Conservation (phyloP, 2,797 vertebrate genomes). For the Rhadinocentrus ornatus region DNA sequence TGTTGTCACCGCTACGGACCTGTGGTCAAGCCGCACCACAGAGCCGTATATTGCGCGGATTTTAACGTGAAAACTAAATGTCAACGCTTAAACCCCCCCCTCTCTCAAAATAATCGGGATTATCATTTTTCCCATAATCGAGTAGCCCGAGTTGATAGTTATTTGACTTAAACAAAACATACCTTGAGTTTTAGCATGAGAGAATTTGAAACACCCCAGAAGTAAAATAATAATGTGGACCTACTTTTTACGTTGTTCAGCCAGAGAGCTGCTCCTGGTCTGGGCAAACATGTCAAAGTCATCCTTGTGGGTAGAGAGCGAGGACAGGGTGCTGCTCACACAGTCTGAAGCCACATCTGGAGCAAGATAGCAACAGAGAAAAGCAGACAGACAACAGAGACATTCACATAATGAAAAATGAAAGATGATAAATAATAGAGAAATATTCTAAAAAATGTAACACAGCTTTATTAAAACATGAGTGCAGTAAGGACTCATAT, state of each 20-base stretch:
- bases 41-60: no score
- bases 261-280: slow-evolving; percentile 92
- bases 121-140: no score
- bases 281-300: slow-evolving; percentile 98
- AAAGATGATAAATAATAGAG: background rate
- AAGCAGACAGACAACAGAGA: background rate
- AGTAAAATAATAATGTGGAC: slow-evolving; percentile 41
- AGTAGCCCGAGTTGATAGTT: no score
- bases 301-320: slow-evolving; percentile 85
- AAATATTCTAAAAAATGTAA: background rate
- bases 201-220: slow-evolving; percentile 1
- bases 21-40: no score
- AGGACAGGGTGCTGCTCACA: slow-evolving; percentile 87
- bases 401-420: background rate
- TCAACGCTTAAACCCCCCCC: no score
- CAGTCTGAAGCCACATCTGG: slow-evolving; percentile 89
- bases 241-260: slow-evolving; percentile 94
- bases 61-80: no score
- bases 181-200: slow-evolving; percentile 3
- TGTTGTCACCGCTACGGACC: no score
- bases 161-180: slow-evolving; percentile 12
- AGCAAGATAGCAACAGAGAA: slow-evolving; percentile 20
- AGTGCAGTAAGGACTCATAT: background rate
- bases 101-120: no score
- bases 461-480: background rate